Base-by-base conservation (phyloP, 1,140 invertebrate genomes). In the Acyrthosiphon pisum region DNA sequence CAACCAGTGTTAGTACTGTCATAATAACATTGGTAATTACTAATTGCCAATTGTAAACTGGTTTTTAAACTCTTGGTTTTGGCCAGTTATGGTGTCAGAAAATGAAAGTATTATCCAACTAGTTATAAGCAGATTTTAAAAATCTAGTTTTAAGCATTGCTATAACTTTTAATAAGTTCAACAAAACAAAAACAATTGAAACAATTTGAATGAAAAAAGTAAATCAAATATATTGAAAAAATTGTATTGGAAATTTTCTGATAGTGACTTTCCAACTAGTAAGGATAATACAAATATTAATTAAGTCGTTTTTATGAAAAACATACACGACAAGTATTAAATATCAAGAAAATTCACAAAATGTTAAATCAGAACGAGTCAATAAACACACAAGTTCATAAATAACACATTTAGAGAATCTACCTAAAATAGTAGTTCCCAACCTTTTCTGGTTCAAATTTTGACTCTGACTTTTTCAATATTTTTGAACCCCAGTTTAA, bases 401-500 rank as follows among this genome's bases (percentile, higher is more conserved):
- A 90, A 90, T 68, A 90, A 90, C 89, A 90, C 37, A 7, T 60
- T 90, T 35, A 92, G 76, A 81, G 68, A 92, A 92, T 92, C 90
- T 92, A 92, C 90, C 90, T 92, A 92, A 92, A 92, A 92, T 44
- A 92, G 90, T 37, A 92, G 90, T 92, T 92, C 90, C 90, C 90
- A 92, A 92, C 90, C 90, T 92, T 92, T 50, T 81, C 68, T 50
- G 76, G 68, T 92, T 92, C 90, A 92, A 92, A 92, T 92, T 92
- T 92, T 81, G 90, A 81, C 2, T 92, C 90, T 92, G 90, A 50
- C 37, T 41, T 48, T 92, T 83, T 92, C 90, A 92, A 92, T 44
- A 92, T 18, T 50, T 92, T 92, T 92, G 90, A 81, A 92, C 90
- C 68, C 90, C 90, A 92, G 6, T 83, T 48, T 48, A 92, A 83